Base-by-base conservation (phyloP, 2,113 vertebrate species). In the Trogon melanurus region DNA sequence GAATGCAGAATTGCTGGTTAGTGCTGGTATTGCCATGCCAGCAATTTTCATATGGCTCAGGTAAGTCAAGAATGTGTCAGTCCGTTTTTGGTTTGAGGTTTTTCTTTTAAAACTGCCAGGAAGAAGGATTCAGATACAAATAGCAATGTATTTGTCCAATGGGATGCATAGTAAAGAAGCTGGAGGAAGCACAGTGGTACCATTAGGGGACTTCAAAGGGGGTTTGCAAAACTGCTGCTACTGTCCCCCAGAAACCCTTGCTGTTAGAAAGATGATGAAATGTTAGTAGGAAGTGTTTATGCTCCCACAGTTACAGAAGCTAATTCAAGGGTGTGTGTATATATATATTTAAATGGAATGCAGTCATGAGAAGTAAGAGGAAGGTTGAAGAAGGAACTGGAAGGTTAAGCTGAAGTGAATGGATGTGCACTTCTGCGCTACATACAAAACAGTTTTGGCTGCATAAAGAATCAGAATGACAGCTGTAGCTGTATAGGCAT, bases 401-500 rank as follows among this genome's bases (percentile, higher is more conserved):
- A 69, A 91, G 15, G 29, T 45, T 88, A 65, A 89, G 6, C 13
- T 45, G 85, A 71, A 82, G 29, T 26, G 38, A 81, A 74, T 32
- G 16, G 20, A 36, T 16, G 2, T 58, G 29, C 56, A 12, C 6
- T 44, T 67, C 48, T 47, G 9, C 54, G 20, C 65, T 54, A 34
- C 0, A 0, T 9, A 58, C 27, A 70, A 54, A 70, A 50, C 11
- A 23, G 5, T 6, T 78, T 85, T 45, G 26, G 2, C 25, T 62
- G 11, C 32, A 45, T 41, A 67, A 83, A 66, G 9, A 66, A 64
- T 7, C 17, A 86, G 34, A 76, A 27, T 71, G 72, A 56, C 29
- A 65, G 25, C 5, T 36, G 12, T 16, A 73, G n/a, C 10, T 81
- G 17, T 58, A 23, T 67, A 10, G 23, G 5, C 10, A 22, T 7